A percentile compares a stretch with the other conserved stretches of the same genome.
These are phyloP conservation scores for Drosophila biarmipes DNA, from an alignment of 1,140 invertebrate species.

Conservation along the genomic window DNA sequence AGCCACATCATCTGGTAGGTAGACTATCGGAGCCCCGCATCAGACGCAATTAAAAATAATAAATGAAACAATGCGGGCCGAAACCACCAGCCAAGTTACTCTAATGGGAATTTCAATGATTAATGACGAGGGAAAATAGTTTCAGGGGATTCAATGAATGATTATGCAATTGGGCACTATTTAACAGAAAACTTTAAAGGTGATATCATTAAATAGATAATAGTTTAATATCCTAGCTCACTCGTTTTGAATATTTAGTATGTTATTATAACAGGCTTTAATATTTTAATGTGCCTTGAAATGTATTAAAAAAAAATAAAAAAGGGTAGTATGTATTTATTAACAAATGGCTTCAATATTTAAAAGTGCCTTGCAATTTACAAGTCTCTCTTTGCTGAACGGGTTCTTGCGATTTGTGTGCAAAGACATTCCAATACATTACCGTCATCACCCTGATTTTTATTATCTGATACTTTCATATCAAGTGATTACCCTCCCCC, in stretches of 20 bases:
- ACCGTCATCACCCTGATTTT: slow-evolving; percentile 22
- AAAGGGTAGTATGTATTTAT: no score
- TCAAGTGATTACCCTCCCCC: not conserved
- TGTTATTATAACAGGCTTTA: not conserved
- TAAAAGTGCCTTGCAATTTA: not conserved
- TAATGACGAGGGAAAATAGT: slow-evolving; percentile 10
- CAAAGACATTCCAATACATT: slow-evolving; percentile 6
- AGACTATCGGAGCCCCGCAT: slow-evolving; percentile 35
- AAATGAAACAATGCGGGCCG: slow-evolving; percentile 37
- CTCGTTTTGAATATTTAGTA: not conserved
- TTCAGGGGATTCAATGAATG: slow-evolving; percentile 16
- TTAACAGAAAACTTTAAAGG: not conserved
- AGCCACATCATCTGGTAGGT: slow-evolving; percentile 33
- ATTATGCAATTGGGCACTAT: not conserved
- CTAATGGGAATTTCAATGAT: slow-evolving; percentile 12
- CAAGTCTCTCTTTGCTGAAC: not conserved
- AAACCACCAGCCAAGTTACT: slow-evolving; percentile 13
- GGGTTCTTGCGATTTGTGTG: slow-evolving; percentile 4
- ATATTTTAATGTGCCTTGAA: not conserved
- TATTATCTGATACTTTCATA: not conserved
- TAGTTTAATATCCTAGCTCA: not conserved
- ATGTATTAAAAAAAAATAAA: no score
- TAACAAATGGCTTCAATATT: no score
- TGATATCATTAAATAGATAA: not conserved
- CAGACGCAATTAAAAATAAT: slow-evolving; percentile 61